A percentile compares a stretch with the other conserved stretches of the same genome.
phyloP scores from a whole-genome alignment of 2,797 vertebrate species.

The Phoeniculus purpureus region DNA sequence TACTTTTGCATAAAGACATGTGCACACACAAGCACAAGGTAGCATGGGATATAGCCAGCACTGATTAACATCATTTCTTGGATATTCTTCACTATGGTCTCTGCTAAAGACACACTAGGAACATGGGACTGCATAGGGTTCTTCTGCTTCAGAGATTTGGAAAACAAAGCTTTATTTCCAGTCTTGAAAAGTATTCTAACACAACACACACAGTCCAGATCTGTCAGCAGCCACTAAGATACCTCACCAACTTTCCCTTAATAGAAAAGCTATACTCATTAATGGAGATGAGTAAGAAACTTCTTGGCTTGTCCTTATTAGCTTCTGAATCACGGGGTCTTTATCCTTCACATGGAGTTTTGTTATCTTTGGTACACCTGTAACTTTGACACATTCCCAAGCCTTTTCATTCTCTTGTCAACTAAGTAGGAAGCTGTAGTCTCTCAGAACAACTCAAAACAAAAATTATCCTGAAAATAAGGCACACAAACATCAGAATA shows the following conservation, averaged over 20 bases:
- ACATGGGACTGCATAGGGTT: rapidly evolving
- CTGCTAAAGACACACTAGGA: background rate
- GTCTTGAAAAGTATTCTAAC: background rate
- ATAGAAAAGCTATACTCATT: background rate
- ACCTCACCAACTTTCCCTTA: background rate
- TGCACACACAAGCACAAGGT: background rate
- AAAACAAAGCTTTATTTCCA: background rate
- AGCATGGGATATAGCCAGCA: background rate
- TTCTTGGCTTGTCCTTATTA: background rate
- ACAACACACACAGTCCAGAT: background rate
- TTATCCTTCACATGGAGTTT: background rate
- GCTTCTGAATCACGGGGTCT: background rate
- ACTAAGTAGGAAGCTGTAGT: background rate
- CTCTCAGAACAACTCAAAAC: background rate
- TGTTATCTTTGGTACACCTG: background rate
- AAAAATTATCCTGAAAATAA: background rate
- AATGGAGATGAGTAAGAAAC: background rate
- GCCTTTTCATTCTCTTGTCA: background rate
- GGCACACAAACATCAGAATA: background rate
- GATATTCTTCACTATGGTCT: background rate
- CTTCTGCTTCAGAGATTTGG: background rate
- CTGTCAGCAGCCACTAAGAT: background rate
- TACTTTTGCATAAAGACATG: background rate
- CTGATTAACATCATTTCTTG: background rate
- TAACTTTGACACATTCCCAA: background rate